These are phyloP conservation scores for Ganaspis brasiliensis DNA, from an alignment of 2,888 invertebrate species.

Conservation along the genomic window DNA sequence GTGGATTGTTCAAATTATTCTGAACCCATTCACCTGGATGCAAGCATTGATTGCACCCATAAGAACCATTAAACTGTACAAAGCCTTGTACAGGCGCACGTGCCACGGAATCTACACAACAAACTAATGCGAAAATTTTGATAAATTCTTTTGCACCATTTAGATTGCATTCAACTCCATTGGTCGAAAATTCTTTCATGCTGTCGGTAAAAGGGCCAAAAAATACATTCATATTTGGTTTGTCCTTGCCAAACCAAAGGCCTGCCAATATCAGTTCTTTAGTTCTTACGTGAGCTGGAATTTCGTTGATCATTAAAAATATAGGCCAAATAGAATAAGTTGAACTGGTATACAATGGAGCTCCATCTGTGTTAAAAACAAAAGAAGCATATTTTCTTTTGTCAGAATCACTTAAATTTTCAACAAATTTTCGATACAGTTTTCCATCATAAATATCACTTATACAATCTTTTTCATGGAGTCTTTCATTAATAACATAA, in stretches of 20 bases:
- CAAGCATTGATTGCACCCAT: slow-evolving; percentile 37
- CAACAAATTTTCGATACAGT: slow-evolving; percentile 45
- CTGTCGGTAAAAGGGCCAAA: slow-evolving; percentile 50
- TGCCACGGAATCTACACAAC: slow-evolving; percentile 44
- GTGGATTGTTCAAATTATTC: not conserved
- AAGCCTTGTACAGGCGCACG: no score
- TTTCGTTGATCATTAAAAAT: slow-evolving; percentile 53
- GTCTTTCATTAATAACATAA: slow-evolving; percentile 40
- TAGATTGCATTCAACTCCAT: slow-evolving; percentile 42
- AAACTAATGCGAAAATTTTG: slow-evolving; percentile 41
- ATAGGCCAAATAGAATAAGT: slow-evolving; percentile 56
- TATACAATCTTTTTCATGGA: slow-evolving; percentile 35
- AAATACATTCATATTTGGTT: not conserved
- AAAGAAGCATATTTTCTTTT: slow-evolving; percentile 45
- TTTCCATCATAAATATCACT: slow-evolving; percentile 53
- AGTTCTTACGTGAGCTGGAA: slow-evolving; percentile 46
- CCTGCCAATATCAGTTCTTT: slow-evolving; percentile 35
- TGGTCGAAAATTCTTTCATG: slow-evolving; percentile 47
- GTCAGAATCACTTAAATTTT: slow-evolving; percentile 11
- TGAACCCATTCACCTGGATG: slow-evolving; percentile 46
- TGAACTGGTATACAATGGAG: slow-evolving; percentile 52
- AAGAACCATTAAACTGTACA: no score
- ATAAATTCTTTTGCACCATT: slow-evolving; percentile 38
- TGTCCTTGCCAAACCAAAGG: not conserved
- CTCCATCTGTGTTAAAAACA: slow-evolving; percentile 57